A percentile compares a stretch with the other conserved stretches of the same genome.
Conservation (phyloP, 2,888 invertebrate genomes). For the Cremastinae sp. region DNA sequence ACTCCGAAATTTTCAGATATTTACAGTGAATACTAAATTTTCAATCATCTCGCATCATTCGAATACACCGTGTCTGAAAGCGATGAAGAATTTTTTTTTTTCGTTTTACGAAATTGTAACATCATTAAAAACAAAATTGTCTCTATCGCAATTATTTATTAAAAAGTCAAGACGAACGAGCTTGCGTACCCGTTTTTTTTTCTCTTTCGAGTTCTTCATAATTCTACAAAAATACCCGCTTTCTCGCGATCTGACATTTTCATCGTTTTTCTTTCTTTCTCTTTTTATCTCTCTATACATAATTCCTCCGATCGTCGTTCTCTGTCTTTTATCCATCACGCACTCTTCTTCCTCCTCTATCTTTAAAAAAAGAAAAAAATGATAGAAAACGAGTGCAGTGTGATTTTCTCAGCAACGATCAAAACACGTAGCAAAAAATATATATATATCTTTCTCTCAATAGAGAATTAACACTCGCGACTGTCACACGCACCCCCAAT, state of each 20-base stretch:
- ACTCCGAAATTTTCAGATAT: constrained; percentile 25
- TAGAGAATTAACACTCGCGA: constrained; percentile 18
- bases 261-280: constrained; percentile 7
- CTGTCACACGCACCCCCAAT: background rate
- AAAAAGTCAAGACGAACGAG: constrained; percentile 1
- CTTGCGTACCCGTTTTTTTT: constrained; percentile 38
- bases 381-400: background rate
- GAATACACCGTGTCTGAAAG: background rate
- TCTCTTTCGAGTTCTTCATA: constrained; percentile 19
- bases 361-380: constrained; percentile 3
- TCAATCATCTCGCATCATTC: background rate
- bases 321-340: constrained; percentile 11
- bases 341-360: background rate
- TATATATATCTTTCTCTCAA: constrained; percentile 6
- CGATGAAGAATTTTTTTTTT: background rate
- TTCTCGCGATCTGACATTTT: constrained; percentile 32
- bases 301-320: constrained; percentile 25
- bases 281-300: constrained; percentile 24
- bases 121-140: constrained; percentile 4
- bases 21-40: constrained; percentile 22
- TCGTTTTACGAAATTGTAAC: background rate
- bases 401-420: constrained; percentile 18
- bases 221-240: constrained; percentile 58
- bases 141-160: constrained; percentile 1
- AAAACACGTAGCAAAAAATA: constrained; percentile 14